Conservation (phyloP, 2,113 vertebrate species). For the Cephalopholis sonnerati region DNA sequence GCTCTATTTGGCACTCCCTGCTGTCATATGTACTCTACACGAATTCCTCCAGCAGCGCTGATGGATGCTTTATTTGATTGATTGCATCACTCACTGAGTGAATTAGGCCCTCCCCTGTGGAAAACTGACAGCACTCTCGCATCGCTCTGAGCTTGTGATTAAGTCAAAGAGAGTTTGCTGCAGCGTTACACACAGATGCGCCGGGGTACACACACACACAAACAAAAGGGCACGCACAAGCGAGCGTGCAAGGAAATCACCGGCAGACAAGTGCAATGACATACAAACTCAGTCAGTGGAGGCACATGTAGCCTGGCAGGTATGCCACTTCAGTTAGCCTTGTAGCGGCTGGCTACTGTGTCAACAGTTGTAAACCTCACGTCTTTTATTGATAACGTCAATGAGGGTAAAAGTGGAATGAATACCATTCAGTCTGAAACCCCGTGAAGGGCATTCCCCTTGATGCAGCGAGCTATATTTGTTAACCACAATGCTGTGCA, state of each 20-base stretch:
- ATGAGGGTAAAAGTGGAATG: slow-evolving; percentile 36
- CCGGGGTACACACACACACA: slow-evolving; percentile 14
- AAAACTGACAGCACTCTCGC: slow-evolving; percentile 82
- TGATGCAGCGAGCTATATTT: slow-evolving; percentile 61
- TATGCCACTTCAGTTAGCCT: slow-evolving; percentile 12
- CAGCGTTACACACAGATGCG: slow-evolving; percentile 66
- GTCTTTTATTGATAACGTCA: slow-evolving; percentile 49
- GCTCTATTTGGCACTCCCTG: slow-evolving; percentile 73
- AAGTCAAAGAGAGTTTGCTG: slow-evolving; percentile 76
- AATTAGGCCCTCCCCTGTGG: slow-evolving; percentile 81
- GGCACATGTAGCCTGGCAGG: slow-evolving; percentile 7
- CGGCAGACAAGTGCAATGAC: slow-evolving; percentile 24
- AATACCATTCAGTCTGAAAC: slow-evolving; percentile 45
- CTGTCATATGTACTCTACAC: slow-evolving; percentile 78
- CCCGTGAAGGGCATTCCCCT: slow-evolving; percentile 71
- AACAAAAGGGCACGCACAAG: slow-evolving; percentile 27
- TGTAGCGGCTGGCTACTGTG: slow-evolving; percentile 18
- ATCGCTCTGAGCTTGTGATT: slow-evolving; percentile 79
- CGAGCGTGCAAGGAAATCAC: slow-evolving; percentile 35
- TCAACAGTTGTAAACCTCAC: slow-evolving; percentile 45
- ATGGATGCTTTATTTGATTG: slow-evolving; percentile 82
- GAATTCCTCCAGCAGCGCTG: slow-evolving; percentile 74
- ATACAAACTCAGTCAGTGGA: slow-evolving; percentile 20
- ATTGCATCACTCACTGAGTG: slow-evolving; percentile 83
- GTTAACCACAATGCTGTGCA: slow-evolving; percentile 71